phyloP scores from a whole-genome alignment of 2,113 vertebrate genomes.

The Synchiropus splendidus region DNA sequence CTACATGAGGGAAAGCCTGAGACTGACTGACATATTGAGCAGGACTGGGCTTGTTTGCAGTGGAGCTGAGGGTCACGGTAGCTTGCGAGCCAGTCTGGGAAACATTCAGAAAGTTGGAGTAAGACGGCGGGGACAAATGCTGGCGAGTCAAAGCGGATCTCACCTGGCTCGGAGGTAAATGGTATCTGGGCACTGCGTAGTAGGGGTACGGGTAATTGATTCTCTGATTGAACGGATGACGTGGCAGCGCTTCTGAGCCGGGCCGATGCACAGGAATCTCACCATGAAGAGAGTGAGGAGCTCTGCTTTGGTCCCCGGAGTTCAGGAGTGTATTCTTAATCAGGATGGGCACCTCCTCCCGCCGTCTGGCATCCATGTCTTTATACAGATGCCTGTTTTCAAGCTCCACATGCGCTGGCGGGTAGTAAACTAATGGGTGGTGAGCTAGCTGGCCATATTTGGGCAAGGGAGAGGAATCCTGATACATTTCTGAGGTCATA shows the following conservation, averaged over 20 bases:
- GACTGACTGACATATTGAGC: constrained; percentile 7
- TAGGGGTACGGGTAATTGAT: constrained; percentile 35
- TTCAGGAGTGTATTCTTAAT: constrained; percentile 38
- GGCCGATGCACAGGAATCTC: constrained; percentile 35
- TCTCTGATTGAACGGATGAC: constrained; percentile 36
- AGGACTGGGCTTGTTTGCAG: background rate
- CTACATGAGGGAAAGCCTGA: constrained; percentile 1
- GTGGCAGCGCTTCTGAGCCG: constrained; percentile 26
- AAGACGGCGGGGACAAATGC: constrained; percentile 17
- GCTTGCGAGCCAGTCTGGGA: constrained; percentile 7
- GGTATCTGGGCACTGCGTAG: constrained; percentile 46
- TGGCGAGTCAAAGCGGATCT: constrained; percentile 26
- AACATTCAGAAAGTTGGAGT: constrained; percentile 7
- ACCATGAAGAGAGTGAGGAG: constrained; percentile 22
- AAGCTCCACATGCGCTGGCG: constrained; percentile 56
- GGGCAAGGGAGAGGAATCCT: constrained; percentile 47
- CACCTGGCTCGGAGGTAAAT: constrained; percentile 36
- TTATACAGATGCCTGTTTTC: constrained; percentile 52
- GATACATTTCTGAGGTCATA: constrained; percentile 58
- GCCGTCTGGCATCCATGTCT: constrained; percentile 26
- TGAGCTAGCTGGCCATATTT: constrained; percentile 61
- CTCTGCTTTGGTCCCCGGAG: constrained; percentile 48
- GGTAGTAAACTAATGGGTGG: constrained; percentile 60
- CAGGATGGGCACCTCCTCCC: constrained; percentile 46
- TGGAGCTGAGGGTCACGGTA: constrained; percentile 1